Base-by-base conservation (phyloP, 2,888 invertebrate species). In the Pristionchus exspectatus region DNA sequence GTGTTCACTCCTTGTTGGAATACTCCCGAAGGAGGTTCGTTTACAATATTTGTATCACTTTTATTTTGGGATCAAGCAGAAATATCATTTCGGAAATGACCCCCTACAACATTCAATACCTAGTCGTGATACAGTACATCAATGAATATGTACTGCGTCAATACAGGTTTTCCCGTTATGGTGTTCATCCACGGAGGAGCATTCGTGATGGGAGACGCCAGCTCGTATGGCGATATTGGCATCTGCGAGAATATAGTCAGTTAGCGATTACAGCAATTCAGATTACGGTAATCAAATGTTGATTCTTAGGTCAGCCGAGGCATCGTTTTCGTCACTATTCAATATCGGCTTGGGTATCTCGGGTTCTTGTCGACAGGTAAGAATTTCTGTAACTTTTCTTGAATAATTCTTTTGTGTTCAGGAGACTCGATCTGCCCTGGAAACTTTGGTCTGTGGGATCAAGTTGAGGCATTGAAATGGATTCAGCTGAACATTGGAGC, bases 391-490 rank as follows among this genome's bases (percentile, higher is more conserved):
- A 3, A 12, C n/a, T 10, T 7, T 44, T 21, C 30, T 83, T 56
- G 27, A 18, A 56, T 56, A 27, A 18, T 10, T 12, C 4, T 30
- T 2, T 4, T 12, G 14, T 1, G 27, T 38, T 85, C 59, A 88
- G 87, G 87, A 1, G 92, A 92, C 38, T 88, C 84, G 10, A 56
- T 88, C 0, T 91, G 91, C 90, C 93, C 93, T 1, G 93, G 92
- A 50, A 93, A 93, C 72, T 30, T 91, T n/a, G 91, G 90, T 7
- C 88, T 93, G 18, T 92, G 92, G 90, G 93, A 93, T 81, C 91
- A 92, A 91, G 91, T 91, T 0, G 89, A 92, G 38, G 93, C 93
- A 4, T 90, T 93, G 66, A 87, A 91, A 89, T 93, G 93, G 93
- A n/a, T 88, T 10, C 87, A 88, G 56, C 0, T 38, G 24, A 88